Percentiles rank a stretch among this genome's conserved stretches.
Conservation (phyloP, 2,888 invertebrate species). For the Scaeva pyrastri region DNA sequence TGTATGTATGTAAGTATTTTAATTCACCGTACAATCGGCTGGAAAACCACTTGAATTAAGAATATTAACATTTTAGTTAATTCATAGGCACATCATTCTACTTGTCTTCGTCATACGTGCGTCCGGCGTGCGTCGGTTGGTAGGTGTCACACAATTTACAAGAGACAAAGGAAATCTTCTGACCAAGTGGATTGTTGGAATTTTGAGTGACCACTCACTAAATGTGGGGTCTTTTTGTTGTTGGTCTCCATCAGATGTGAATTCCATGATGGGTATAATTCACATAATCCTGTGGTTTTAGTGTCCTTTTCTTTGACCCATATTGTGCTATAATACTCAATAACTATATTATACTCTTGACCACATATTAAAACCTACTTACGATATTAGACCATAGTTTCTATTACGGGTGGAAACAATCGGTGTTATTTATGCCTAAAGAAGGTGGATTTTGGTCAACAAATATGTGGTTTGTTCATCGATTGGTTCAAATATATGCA, state of each 20-base stretch:
- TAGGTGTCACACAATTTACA: too few species aligned
- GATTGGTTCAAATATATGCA: constrained; percentile 11
- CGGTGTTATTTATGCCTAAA: constrained; percentile 56
- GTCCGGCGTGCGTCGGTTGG: too few species aligned
- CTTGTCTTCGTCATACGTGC: too few species aligned
- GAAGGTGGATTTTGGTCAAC: constrained; percentile 53
- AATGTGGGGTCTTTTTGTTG: constrained; percentile 33
- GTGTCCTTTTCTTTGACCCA: constrained; percentile 61
- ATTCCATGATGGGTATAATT: constrained; percentile 2
- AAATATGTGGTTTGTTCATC: constrained; percentile 33
- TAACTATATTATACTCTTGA: constrained; percentile 24
- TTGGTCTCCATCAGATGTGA: constrained; percentile 36
- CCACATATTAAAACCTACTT: constrained; percentile 58
- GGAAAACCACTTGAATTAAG: constrained; percentile 1
- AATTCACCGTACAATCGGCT: background rate
- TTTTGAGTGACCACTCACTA: constrained; percentile 40
- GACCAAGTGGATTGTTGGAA: background rate
- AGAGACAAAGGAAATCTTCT: background rate
- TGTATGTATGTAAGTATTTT: background rate
- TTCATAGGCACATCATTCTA: background rate
- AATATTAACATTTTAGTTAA: background rate
- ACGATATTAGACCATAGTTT: constrained; percentile 37
- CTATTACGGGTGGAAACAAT: constrained; percentile 45
- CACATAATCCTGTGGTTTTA: constrained; percentile 52
- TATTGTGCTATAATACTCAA: constrained; percentile 43